Evolutionary conservation across 2,113 vertebrate species (phyloP).

Genomic region (Microtus ochrogaster): DNA sequence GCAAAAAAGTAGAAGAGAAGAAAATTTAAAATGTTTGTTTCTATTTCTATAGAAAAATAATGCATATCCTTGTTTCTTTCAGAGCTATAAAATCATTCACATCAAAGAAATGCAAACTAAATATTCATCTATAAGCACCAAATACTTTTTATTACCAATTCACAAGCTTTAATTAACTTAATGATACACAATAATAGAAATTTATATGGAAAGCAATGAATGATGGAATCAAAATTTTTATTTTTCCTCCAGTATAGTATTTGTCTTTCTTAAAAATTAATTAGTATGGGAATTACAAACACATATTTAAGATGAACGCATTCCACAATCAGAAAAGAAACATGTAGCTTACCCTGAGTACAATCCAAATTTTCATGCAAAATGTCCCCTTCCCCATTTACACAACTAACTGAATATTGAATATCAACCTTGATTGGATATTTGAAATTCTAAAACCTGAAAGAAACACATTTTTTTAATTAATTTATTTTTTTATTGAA

Average conservation of each 20-base stretch:
- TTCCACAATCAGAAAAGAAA: not conserved
- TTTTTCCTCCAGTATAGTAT: not conserved
- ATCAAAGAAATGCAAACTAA: not conserved
- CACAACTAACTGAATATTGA: not conserved
- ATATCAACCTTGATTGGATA: not conserved
- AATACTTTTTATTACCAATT: not conserved
- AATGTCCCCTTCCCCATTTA: not conserved
- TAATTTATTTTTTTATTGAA: no score
- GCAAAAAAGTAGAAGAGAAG: not conserved
- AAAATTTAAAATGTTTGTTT: not conserved
- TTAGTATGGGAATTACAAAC: not conserved
- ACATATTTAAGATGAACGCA: not conserved
- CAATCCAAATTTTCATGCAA: not conserved
- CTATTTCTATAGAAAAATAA: not conserved
- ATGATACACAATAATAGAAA: not conserved
- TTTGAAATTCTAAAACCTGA: not conserved
- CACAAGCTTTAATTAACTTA: not conserved
- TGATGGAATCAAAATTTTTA: not conserved
- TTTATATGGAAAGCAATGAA: not conserved
- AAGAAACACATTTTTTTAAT: not conserved
- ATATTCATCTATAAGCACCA: not conserved
- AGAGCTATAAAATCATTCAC: not conserved
- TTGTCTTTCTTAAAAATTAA: not conserved
- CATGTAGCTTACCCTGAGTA: not conserved
- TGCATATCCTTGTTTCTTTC: not conserved